Percentiles rank a stretch among this genome's conserved stretches.
Conservation (phyloP, 1,140 invertebrate genomes). For the Eriosoma lanigerum region DNA sequence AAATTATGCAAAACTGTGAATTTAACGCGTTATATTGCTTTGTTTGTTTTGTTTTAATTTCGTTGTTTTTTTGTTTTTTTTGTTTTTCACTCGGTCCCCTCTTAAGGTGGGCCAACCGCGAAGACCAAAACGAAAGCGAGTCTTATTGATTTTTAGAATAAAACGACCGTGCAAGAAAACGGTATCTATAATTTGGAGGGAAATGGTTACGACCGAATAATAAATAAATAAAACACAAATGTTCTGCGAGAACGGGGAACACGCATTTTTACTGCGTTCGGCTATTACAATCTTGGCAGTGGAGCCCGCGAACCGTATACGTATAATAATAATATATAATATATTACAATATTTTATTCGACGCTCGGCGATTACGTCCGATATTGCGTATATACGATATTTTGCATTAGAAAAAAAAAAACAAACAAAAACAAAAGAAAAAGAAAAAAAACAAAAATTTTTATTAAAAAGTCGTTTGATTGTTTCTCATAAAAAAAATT, state of each 20-base stretch:
- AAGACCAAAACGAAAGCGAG: neutral
- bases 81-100: too few relatives aligned
- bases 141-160: constrained; percentile 22
- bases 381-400: neutral
- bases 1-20: constrained; percentile 2
- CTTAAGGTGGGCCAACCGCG: neutral
- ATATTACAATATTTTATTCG: constrained; percentile 24
- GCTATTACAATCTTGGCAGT: neutral
- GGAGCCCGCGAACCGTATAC: neutral
- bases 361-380: neutral
- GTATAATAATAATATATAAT: too few relatives aligned
- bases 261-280: constrained; percentile 21
- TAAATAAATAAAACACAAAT: constrained; percentile 34
- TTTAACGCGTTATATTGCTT: neutral
- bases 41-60: neutral
- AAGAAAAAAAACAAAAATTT: too few relatives aligned
- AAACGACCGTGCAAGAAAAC: constrained; percentile 26
- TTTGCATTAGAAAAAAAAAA: too few relatives aligned
- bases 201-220: neutral
- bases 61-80: neutral
- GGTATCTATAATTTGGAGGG: constrained; percentile 33
- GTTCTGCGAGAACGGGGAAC: neutral
- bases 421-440: too few relatives aligned
- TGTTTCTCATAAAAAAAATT: neutral
- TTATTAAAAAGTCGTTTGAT: neutral